Base-by-base conservation (phyloP, 2,113 vertebrate species). In the Pantherophis guttatus region DNA sequence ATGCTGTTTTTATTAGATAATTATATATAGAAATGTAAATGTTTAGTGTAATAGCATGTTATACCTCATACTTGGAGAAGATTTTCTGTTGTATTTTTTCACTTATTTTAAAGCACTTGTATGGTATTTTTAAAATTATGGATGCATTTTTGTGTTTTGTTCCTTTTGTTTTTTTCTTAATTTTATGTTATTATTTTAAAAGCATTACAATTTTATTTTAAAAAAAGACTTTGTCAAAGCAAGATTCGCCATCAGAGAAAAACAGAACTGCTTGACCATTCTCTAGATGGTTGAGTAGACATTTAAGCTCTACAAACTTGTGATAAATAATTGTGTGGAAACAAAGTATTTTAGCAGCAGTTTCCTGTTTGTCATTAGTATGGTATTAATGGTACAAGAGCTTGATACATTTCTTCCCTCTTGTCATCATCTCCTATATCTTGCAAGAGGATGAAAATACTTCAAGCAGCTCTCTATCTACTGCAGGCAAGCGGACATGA, bases 371-470 rank as follows among this genome's bases (percentile, higher is more conserved):
- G 52, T 94, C 44, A 88, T 70, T 13, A 3, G 5, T 7, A 23
- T 2, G 86, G 21, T 89, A 94, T 91, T 89, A 94, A 93, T 53
- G 57, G 13, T 81, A 58, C 2, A 94, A 44, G 75, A 94, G 0
- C 7, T 19, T 3, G 52, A 59, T 0, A 53, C 9, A 0, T 92
- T 94, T 93, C 23, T 4, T 8, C 21, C 23, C 62, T 89, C n/a
- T 21, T 86, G 58, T 65, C 87, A 54, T 11, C 9, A 26, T 33
- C 29, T 87, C 19, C 70, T 19, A 12, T 86, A 75, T 93, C 70
- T 12, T 88, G 29, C 1, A 85, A 1, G 0, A 8, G 13, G 87
- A 0, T 50, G 19, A 9, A 90, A 58, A 1, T 33, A 7, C 65
- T 91, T 33, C 44, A 94, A 90, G 53, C 5, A 2, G 75, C 3